Evolutionary conservation across 2,113 vertebrate species (phyloP), one percentile per base, ranked within the genome.

Genomic region (Cyrtonyx montezumae): DNA sequence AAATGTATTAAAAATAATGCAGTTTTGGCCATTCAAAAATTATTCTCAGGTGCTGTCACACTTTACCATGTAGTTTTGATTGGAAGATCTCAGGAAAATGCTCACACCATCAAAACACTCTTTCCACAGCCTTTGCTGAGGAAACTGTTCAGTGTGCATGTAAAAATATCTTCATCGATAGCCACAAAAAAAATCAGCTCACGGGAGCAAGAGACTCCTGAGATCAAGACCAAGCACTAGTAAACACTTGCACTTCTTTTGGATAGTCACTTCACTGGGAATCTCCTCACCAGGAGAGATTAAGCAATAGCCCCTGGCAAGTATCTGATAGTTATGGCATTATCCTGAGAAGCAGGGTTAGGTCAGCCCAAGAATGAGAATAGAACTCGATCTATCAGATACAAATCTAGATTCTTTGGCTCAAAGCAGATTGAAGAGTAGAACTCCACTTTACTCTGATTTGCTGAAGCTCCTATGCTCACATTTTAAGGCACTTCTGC

Each of bases 401-500:
- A 32, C 0, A 3, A 84, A 8, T 32, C 22, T 2, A 5, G 40
- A 18, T 6, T n/a, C 40, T 85, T 34, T 32, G 28, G 10, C 15
- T 71, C 43, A 34, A 56, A 79, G 55, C 8, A 30, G 32, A 34
- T 0, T 32, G 66, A 56, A 74, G 25, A 76, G 25, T 13, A 73
- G 40, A 66, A 10, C 19, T 74, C 36, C 1, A 3, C 18, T 62
- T 22, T 23, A 43, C 28, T 56, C 43, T 2, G 1, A 11, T 45
- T 49, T 4, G 5, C 6, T 40, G 62, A 40, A 85, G 11, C 21
- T 61, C 32, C 58, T 37, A 11, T 23, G 3, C 51, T 63, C 8
- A 19, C 16, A 1, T 21, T 28, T 30, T 13, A 9, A 13, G 5
- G n/a, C 40, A 56, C 32, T 20, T 43, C 17, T 11, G 3, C 0